Evolutionary conservation across 1,140 invertebrate species (phyloP).

Genomic region (Drosophila tristis): DNA sequence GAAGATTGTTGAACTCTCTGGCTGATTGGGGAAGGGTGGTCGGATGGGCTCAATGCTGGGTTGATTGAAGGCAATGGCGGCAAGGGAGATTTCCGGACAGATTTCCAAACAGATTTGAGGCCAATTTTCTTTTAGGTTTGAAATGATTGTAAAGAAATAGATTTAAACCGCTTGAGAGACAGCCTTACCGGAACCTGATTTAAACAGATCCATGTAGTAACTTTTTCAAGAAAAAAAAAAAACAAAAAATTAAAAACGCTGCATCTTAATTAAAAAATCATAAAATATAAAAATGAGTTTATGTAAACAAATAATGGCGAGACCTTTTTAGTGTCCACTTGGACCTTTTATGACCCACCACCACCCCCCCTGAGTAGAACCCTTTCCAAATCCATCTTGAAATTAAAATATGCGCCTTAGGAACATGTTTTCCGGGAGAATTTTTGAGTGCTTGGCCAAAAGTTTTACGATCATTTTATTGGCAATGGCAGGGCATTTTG

Average conservation of each 20-base stretch:
- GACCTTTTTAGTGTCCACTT: conserved; percentile 25
- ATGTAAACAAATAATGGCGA: conserved; percentile 26
- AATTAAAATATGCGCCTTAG: conserved; percentile 52
- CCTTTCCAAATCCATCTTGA: conserved; percentile 21
- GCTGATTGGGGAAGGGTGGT: conserved; percentile 5
- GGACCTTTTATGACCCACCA: conserved; percentile 35
- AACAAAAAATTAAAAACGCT: background rate
- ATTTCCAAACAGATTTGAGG: conserved; percentile 1
- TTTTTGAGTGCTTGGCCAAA: conserved; percentile 15
- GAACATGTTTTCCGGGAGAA: conserved; percentile 18
- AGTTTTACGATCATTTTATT: conserved; percentile 74
- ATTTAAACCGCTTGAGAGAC: no score
- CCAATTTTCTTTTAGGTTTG: no score
- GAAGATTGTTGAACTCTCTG: conserved; percentile 38
- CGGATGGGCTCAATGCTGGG: conserved; percentile 1
- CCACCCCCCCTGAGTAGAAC: background rate
- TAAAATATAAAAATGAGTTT: conserved; percentile 10
- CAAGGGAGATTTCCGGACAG: background rate
- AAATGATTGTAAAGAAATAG: no score
- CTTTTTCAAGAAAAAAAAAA: background rate
- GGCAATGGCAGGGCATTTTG: conserved; percentile 8
- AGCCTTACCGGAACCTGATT: no score
- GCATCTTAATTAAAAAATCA: conserved; percentile 2
- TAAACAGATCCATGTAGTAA: background rate
- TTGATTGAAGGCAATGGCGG: background rate